phyloP scores from a whole-genome alignment of 2,888 invertebrate genomes.

The Halictus ligatus region DNA sequence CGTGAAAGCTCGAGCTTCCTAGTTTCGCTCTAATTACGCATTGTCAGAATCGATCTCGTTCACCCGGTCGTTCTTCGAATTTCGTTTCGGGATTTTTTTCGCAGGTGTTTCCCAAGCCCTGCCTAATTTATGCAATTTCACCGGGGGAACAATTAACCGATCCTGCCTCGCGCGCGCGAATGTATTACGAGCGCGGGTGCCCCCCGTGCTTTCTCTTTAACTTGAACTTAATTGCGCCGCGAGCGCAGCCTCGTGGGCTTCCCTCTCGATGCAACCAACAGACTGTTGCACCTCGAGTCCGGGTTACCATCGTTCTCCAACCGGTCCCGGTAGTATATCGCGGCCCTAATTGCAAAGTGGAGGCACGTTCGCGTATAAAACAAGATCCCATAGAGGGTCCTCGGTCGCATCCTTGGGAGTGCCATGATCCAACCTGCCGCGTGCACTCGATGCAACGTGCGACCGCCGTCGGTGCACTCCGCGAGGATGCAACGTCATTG shows the following conservation, averaged over 20 bases:
- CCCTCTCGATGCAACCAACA: conserved; percentile 44
- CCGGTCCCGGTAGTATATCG: conserved; percentile 8
- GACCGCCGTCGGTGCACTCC: conserved; percentile 23
- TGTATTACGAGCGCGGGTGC: conserved; percentile 28
- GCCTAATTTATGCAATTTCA: conserved; percentile 50
- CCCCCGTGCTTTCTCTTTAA: conserved; percentile 61
- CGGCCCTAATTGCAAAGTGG: conserved; percentile 11
- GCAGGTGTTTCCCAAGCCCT: conserved; percentile 28
- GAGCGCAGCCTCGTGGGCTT: conserved; percentile 33
- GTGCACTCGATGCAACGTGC: background rate
- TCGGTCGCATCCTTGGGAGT: background rate
- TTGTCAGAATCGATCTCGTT: conserved; percentile 24
- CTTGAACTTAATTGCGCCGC: conserved; percentile 60
- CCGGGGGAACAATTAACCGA: conserved; percentile 55
- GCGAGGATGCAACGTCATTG: conserved; percentile 51
- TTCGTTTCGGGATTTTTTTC: conserved; percentile 13
- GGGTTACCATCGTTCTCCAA: conserved; percentile 48
- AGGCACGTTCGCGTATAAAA: background rate
- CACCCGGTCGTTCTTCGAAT: background rate
- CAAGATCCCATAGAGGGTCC: conserved; percentile 5
- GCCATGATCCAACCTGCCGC: background rate
- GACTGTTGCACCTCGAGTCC: conserved; percentile 21
- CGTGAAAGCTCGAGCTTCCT: background rate
- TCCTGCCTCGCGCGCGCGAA: conserved; percentile 26
- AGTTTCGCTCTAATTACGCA: background rate